Evolutionary conservation across 1,140 invertebrate species (phyloP), one percentile per base, ranked within the genome.

Genomic region (Drosophila takahashii): DNA sequence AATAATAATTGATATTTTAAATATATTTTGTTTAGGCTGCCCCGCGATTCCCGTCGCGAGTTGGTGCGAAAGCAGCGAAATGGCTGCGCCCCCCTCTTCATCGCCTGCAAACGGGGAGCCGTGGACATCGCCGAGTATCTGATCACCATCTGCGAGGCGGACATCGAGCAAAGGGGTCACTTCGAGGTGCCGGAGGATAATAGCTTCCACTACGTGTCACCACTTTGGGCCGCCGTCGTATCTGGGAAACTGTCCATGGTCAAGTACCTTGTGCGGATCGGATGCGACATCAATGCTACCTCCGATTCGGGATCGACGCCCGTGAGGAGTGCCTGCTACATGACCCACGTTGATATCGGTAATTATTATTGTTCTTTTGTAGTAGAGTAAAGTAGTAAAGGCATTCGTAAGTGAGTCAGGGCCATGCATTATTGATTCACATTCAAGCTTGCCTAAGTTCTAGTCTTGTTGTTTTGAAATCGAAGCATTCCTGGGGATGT

Each of bases 181-280:
- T 96, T 95, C 83, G 95, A 96, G 92, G 95, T 95, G 8, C 94
- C 94, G 1, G 95, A 95, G 79, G 95, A 96, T 75, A 93, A 94
- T 75, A 95, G 96, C 34, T 94, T 96, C 22, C 97, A 98, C 93
- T 94, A 94, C 81, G 97, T 98, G 0, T 97, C 97, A 1, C 97
- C 97, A 11, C 92, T 98, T n/a, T 98, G 97, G 97, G 98, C 96
- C 93, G 97, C 97, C 11, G 96, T 97, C 6, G 97, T 98, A 6
- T 96, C 96, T n/a, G 97, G 97, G 13, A 95, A 96, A 73, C 85
- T 98, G 11, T 93, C 94, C 44, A 96, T 98, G 58, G 95, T 98
- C 16, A 95, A 95, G 81, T 95, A 95, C 91, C 93, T 99, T 26
- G 94, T 97, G 6, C 93, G 95, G 27, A 94, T 97, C 85, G 96